Base-by-base conservation (phyloP, 2,113 vertebrate species). In the Marcusenius ussheri region DNA sequence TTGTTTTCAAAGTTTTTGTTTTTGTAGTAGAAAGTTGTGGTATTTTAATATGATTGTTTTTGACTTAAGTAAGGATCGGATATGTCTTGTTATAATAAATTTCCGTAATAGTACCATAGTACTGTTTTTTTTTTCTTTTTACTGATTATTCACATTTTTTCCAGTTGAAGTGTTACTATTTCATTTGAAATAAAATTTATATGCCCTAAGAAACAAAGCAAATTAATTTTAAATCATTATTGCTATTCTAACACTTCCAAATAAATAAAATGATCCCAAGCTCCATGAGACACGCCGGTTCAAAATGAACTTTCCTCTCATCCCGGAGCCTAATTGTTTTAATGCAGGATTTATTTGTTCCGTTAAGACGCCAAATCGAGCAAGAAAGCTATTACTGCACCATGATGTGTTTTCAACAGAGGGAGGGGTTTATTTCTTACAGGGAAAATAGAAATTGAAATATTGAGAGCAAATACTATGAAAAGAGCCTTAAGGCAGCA, bases 171-270 rank as follows among this genome's bases (percentile, higher is more conserved):
- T 46, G 83, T 84, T 47, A 84, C 21, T 42, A 84, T 47, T 84
- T 47, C 83, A 45, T 46, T 46, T 84, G 45, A 24, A 84, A 47
- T 47, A 47, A n/a, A 42, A 87, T 42, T 4, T 31, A 87, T 51
- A 31, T 53, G 85, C 49, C 27, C 85, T 84, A 87, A 87, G 83
- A 87, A 87, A 87, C 85, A 87, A 87, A 87, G 49, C 17, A n/a
- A 84, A 84, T 84, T 84, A 84, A 84, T 84, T 84, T 84, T 17
- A 51, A 87, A 51, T n/a, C 15, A 87, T 87, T 15, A 31, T 31
- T 31, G 85, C 49, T 53, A 46, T 46, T 35, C n/a, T 11, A 87
- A 35, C n/a, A 50, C 10, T n/a, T 84, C 11, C 42, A 46, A 84
- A 84, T 70, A 19, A 87, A 87, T 87, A 87, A 53, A 53, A 87